Evolutionary conservation across 2,888 invertebrate genomes (phyloP).

Genomic region (Xylota sylvarum): DNA sequence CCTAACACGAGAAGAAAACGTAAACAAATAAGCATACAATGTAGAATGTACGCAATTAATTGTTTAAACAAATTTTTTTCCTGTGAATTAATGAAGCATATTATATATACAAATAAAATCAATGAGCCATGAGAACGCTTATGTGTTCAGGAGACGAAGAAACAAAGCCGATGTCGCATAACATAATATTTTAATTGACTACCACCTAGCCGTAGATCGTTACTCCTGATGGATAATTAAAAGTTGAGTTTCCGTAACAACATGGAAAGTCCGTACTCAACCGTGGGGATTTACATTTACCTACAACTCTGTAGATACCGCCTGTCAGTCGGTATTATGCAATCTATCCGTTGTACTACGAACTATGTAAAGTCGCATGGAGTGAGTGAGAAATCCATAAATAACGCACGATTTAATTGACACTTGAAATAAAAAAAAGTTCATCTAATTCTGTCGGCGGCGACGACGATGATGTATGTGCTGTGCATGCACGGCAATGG

Average conservation of each 20-base stretch:
- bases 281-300: conserved; percentile 9
- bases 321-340: conserved; percentile 30
- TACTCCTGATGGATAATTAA: conserved; percentile 27
- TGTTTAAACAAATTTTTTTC: neutral
- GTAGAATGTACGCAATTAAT: neutral
- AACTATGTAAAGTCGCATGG: conserved; percentile 7
- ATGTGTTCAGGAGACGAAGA: conserved; percentile 12
- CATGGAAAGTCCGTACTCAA: conserved; percentile 13
- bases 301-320: neutral
- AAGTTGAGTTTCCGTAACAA: conserved; percentile 40
- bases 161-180: conserved; percentile 31
- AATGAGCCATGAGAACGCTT: conserved; percentile 23
- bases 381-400: conserved; percentile 33
- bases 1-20: neutral
- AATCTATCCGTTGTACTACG: conserved; percentile 19
- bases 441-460: conserved; percentile 38
- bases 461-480: neutral
- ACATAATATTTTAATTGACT: conserved; percentile 25
- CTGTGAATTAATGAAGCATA: neutral
- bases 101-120: neutral
- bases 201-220: conserved; percentile 28
- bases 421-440: conserved; percentile 55
- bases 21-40: conserved; percentile 8
- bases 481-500: conserved; percentile 10
- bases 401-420: conserved; percentile 62